Evolutionary conservation across 2,797 vertebrate species (phyloP).

Genomic region (Malurus splendens): DNA sequence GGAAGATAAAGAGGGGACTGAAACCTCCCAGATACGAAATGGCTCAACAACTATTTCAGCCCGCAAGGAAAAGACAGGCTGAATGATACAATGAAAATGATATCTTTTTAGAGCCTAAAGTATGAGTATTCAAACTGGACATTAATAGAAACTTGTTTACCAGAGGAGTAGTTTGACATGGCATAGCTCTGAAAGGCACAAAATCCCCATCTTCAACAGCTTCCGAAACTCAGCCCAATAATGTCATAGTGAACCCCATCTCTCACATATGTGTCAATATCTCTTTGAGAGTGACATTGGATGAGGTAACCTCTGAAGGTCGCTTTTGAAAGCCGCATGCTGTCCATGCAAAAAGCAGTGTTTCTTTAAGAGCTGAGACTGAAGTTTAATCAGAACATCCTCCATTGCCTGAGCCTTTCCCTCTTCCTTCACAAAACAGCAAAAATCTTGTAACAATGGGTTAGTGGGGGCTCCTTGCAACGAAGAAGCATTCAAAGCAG

Average conservation of each 20-base stretch:
- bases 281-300: background rate
- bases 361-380: background rate
- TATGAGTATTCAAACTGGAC: background rate
- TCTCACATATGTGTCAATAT: background rate
- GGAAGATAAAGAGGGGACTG: background rate
- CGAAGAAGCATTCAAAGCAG: slow-evolving; percentile 52
- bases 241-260: background rate
- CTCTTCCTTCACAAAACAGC: slow-evolving; percentile 34
- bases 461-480: slow-evolving; percentile 7
- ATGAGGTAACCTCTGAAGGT: background rate
- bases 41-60: background rate
- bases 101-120: background rate
- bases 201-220: background rate
- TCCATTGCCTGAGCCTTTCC: background rate
- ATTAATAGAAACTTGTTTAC: background rate
- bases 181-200: slow-evolving; percentile 15
- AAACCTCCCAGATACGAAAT: background rate
- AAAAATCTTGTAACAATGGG: background rate
- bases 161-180: background rate
- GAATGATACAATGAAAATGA: background rate
- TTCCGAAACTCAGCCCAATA: background rate
- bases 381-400: background rate
- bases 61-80: background rate
- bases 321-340: background rate
- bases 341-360: background rate